Evolutionary conservation across 2,113 vertebrate genomes (phyloP).

Genomic region (Lipophrys pholis): DNA sequence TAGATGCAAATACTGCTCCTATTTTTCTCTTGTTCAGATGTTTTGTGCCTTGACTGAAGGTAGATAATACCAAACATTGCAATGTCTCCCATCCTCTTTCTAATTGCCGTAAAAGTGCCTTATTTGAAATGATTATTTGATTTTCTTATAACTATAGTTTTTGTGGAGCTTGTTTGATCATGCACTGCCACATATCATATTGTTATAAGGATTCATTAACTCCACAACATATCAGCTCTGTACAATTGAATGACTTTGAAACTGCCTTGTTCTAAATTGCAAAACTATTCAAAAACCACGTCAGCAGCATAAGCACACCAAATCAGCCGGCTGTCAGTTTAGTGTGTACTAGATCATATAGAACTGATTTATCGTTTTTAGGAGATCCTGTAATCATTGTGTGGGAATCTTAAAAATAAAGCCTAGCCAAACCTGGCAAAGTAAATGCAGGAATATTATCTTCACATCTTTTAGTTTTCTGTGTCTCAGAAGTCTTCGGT

Average conservation of each 20-base stretch:
- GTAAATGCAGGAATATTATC: conserved; percentile 34
- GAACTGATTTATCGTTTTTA: conserved; percentile 24
- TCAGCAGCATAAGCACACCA: conserved; percentile 28
- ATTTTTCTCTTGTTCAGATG: conserved; percentile 20
- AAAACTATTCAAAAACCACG: conserved; percentile 22
- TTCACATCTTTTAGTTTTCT: conserved; percentile 25
- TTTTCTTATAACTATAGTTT: conserved; percentile 29
- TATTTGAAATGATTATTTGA: conserved; percentile 30
- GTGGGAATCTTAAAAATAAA: conserved; percentile 50
- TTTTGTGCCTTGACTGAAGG: conserved; percentile 37
- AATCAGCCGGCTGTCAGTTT: not conserved
- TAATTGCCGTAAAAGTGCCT: conserved; percentile 8
- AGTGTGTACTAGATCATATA: conserved; percentile 15
- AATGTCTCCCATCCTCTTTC: not conserved
- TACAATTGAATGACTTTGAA: conserved; percentile 50
- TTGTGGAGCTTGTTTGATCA: conserved; percentile 24
- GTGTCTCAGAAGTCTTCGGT: conserved; percentile 24
- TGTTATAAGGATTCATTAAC: conserved; percentile 29
- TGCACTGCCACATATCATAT: conserved; percentile 32
- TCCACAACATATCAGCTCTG: conserved; percentile 22
- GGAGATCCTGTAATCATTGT: conserved; percentile 19
- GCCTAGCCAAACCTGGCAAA: conserved; percentile 20
- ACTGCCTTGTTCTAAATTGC: conserved; percentile 31
- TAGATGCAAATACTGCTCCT: conserved; percentile 39
- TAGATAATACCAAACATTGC: conserved; percentile 14